Evolutionary conservation across 2,888 invertebrate species (phyloP).

Genomic region (Sarcophaga carnaria): DNA sequence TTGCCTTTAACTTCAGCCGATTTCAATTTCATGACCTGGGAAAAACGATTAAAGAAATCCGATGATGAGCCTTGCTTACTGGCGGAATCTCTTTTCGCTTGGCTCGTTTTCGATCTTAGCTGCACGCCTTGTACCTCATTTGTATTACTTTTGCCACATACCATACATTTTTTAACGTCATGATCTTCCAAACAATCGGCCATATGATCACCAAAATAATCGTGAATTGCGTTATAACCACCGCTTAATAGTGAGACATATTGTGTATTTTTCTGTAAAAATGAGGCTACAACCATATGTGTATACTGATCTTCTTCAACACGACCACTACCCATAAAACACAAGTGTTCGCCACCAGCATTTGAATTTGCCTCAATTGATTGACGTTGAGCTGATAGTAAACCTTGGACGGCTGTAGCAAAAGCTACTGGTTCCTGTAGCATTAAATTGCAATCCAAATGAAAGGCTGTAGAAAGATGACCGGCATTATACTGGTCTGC

Average conservation of each 20-base stretch:
- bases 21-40: constrained; percentile 93
- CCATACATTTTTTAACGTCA: constrained; percentile 89
- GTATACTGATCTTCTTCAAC: constrained; percentile 97
- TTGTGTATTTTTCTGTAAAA: constrained; percentile 95
- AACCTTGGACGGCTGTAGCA: constrained; percentile 95
- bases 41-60: constrained; percentile 91
- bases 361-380: constrained; percentile 92
- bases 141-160: constrained; percentile 85
- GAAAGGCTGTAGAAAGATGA: constrained; percentile 98
- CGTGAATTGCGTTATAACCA: constrained; percentile 93
- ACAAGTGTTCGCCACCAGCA: constrained; percentile 94
- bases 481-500: constrained; percentile 98
- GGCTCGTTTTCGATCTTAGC: constrained; percentile 50
- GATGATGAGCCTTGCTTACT: constrained; percentile 80
- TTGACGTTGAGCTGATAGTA: constrained; percentile 92
- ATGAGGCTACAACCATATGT: constrained; percentile 98
- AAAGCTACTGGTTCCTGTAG: constrained; percentile 97
- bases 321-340: constrained; percentile 96
- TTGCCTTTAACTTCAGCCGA: constrained; percentile 96
- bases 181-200: constrained; percentile 93
- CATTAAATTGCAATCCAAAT: constrained; percentile 98
- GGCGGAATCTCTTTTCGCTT: constrained; percentile 61
- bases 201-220: constrained; percentile 91
- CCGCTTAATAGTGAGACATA: constrained; percentile 96
- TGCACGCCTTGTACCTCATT: constrained; percentile 59